A percentile compares a stretch with the other conserved stretches of the same genome.
Conservation (phyloP, 2,113 vertebrate genomes). For the Phoenicopterus ruber region DNA sequence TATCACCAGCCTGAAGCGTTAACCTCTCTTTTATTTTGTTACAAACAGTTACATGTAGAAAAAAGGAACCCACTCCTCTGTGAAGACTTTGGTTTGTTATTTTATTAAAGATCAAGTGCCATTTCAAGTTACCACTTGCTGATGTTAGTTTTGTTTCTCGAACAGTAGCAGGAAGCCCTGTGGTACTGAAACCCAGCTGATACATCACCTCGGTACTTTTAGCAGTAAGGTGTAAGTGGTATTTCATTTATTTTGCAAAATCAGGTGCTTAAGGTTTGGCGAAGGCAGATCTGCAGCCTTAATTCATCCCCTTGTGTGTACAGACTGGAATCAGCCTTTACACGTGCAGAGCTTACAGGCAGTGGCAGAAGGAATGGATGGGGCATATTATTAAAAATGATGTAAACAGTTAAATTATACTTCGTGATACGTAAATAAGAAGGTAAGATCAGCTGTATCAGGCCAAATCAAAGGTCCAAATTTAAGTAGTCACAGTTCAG, state of each 20-base stretch:
- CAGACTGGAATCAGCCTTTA: background rate
- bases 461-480: background rate
- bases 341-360: background rate
- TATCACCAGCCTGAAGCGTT: background rate
- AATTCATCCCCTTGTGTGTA: background rate
- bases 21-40: background rate
- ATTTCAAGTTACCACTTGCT: background rate
- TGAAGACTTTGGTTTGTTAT: background rate
- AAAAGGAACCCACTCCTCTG: background rate
- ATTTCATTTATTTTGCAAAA: background rate
- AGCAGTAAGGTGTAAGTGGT: background rate
- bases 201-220: background rate
- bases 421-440: background rate
- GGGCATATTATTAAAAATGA: background rate
- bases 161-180: background rate
- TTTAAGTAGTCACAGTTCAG: background rate
- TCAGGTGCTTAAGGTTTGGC: background rate
- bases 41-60: background rate
- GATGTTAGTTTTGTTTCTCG: background rate
- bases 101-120: background rate
- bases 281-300: background rate
- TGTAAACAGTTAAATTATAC: background rate
- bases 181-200: background rate
- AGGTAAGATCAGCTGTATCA: background rate
- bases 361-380: background rate